Base-by-base conservation (phyloP, 2,888 invertebrate species). In the Caenorhabditis macrosperma region DNA sequence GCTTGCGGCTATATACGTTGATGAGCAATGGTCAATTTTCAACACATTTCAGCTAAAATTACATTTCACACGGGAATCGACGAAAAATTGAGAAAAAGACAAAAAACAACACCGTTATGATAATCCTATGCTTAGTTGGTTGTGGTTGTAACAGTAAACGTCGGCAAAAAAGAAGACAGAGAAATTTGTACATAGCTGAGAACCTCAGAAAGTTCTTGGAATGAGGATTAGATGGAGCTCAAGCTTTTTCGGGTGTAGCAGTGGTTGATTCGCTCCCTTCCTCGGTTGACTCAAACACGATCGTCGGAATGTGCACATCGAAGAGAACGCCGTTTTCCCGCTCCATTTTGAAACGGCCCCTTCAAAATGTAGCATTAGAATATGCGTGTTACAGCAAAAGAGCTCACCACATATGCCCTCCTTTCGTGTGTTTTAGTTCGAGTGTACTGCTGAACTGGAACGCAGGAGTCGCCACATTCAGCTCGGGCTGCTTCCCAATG, bases 271-370 rank as follows among this genome's bases (percentile, higher is more conserved):
- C 76, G 33, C n/a, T 78, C 24, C 48, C 35, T 15, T 87, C 86
- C 12, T 82, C 81, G 7, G 78, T 79, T 30, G 85, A 82, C 92
- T 98, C 97, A 80, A 98, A 92, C 0, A 96, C 96, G 91, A 98
- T 97, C 0, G 98, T 96, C 46, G 98, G 98, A 90, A 99, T 97
- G 90, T 96, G 94, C 91, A 97, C 97, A 91, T 98, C 97, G 91
- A 98, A 98, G 0, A 95, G 95, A 91, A 95, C 95, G 1, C 97
- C 97, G 92, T 98, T 97, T 91, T 97, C 96, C 76, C 97, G 93
- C 92, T 98, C 97, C 94, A 99, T 95, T 88, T 96, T 93, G 91
- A 97, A 98, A 2, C 96, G 97, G 67, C 98, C 98, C 95, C 95
- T 95, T 41, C 0, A 78, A 63, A 52, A 26, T 7, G 48, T 9